Percentiles rank a stretch among this genome's conserved stretches.
Conservation (phyloP, 1,140 invertebrate species). For the Chironomus striatipennis region DNA sequence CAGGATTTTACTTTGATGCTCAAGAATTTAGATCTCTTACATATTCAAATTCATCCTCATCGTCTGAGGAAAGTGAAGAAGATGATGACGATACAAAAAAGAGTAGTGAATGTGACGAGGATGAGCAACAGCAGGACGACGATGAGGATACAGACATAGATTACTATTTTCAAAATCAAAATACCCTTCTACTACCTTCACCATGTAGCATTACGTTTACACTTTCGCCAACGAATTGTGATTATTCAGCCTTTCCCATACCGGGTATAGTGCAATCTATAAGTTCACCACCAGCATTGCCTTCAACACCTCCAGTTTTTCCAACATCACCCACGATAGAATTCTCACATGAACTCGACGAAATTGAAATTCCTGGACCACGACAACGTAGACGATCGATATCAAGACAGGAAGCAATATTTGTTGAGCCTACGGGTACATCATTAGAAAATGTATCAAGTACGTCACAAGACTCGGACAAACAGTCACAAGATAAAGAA, state of each 20-base stretch:
- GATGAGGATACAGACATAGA: slow-evolving; percentile 32
- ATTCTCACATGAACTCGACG: slow-evolving; percentile 29
- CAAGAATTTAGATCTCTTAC: slow-evolving; percentile 41
- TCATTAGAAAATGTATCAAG: slow-evolving; percentile 53
- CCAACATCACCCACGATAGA: slow-evolving; percentile 40
- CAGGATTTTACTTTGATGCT: slow-evolving; percentile 36
- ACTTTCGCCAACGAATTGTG: slow-evolving; percentile 47
- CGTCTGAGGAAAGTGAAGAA: slow-evolving; percentile 34
- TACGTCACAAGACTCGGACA: slow-evolving; percentile 43
- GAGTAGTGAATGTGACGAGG: slow-evolving; percentile 29
- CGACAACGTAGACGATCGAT: slow-evolving; percentile 51
- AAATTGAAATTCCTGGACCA: slow-evolving; percentile 36
- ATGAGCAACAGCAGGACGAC: slow-evolving; percentile 23
- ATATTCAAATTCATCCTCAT: slow-evolving; percentile 41
- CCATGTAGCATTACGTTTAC: slow-evolving; percentile 58
- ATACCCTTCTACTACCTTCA: slow-evolving; percentile 32
- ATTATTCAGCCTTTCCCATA: slow-evolving; percentile 38
- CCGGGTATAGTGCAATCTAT: slow-evolving; percentile 34
- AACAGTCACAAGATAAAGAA: slow-evolving; percentile 42
- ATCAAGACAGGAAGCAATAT: slow-evolving; percentile 70
- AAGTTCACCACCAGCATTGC: slow-evolving; percentile 45
- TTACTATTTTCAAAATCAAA: slow-evolving; percentile 31
- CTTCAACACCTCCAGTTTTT: slow-evolving; percentile 42
- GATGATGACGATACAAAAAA: slow-evolving; percentile 45
- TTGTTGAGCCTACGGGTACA: slow-evolving; percentile 57